A percentile compares a stretch with the other conserved stretches of the same genome.
Evolutionary conservation across 2,113 vertebrate genomes (phyloP).

Genomic region (Lanius ludovicianus): DNA sequence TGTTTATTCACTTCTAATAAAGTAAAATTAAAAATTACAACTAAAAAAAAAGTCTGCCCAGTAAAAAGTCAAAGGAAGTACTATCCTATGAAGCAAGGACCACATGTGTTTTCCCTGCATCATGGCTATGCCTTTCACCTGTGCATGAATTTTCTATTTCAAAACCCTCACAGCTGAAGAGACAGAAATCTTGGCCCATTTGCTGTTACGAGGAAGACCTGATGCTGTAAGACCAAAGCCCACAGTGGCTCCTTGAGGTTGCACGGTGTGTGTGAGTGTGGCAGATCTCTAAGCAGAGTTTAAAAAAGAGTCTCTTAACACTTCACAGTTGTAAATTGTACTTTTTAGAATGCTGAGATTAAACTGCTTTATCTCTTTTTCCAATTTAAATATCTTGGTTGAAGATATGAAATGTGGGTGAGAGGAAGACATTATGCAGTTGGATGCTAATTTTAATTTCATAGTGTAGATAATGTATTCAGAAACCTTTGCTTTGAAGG

Average conservation of each 20-base stretch:
- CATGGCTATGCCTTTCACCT: not conserved
- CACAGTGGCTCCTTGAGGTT: not conserved
- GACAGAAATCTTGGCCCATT: not conserved
- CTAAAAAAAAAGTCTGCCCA: not conserved
- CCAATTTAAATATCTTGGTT: not conserved
- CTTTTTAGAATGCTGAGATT: not conserved
- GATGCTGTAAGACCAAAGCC: not conserved
- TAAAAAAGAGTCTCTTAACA: not conserved
- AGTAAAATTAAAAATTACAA: not conserved
- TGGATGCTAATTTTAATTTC: constrained; percentile 22
- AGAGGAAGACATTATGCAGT: constrained; percentile 3
- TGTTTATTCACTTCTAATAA: not conserved
- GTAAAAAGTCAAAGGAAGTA: not conserved
- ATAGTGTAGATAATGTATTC: not conserved
- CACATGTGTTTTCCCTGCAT: not conserved
- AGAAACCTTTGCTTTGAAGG: constrained; percentile 5
- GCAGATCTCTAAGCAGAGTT: not conserved
- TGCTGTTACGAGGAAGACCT: not conserved
- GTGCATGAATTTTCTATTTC: not conserved
- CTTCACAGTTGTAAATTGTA: not conserved
- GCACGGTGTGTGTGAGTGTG: not conserved
- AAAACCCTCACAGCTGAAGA: not conserved
- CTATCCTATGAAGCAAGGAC: not conserved
- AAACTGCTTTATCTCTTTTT: not conserved
- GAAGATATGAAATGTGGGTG: not conserved